A percentile compares a stretch with the other conserved stretches of the same genome.
Evolutionary conservation across 2,113 vertebrate species (phyloP).

Genomic region (Recurvirostra avosetta): DNA sequence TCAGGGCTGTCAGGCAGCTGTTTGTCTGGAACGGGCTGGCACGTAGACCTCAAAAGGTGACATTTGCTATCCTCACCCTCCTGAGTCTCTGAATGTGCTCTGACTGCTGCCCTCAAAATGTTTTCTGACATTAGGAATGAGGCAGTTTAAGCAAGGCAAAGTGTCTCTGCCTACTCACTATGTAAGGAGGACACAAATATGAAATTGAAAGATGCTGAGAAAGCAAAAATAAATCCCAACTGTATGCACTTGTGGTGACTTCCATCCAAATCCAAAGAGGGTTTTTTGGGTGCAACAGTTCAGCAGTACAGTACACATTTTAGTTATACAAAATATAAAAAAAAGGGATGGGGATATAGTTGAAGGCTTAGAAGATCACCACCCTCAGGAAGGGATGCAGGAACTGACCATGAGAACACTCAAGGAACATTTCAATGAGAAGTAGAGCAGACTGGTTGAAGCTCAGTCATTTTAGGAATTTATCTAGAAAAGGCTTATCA

Average conservation of each 20-base stretch:
- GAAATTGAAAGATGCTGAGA: not conserved
- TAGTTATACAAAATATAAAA: not conserved
- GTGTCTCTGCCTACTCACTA: not conserved
- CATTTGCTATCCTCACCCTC: not conserved
- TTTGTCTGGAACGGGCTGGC: not conserved
- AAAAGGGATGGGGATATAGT: not conserved
- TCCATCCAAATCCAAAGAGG: not conserved
- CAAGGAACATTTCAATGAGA: not conserved
- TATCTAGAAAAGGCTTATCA: not conserved
- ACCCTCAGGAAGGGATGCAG: not conserved
- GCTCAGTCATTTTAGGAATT: not conserved
- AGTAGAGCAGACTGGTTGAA: not conserved
- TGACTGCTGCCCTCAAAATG: not conserved
- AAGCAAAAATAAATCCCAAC: not conserved
- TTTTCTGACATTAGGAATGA: not conserved
- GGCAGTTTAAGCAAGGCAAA: not conserved
- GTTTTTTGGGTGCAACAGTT: not conserved
- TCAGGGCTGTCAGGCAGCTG: not conserved
- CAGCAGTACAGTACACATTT: not conserved
- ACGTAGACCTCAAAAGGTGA: not conserved
- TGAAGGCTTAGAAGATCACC: not conserved
- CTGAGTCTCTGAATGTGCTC: not conserved
- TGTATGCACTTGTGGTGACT: not conserved
- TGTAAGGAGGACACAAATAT: not conserved
- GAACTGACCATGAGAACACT: not conserved